phyloP scores from a whole-genome alignment of 2,797 vertebrate genomes.

The Rachycentron canadum region DNA sequence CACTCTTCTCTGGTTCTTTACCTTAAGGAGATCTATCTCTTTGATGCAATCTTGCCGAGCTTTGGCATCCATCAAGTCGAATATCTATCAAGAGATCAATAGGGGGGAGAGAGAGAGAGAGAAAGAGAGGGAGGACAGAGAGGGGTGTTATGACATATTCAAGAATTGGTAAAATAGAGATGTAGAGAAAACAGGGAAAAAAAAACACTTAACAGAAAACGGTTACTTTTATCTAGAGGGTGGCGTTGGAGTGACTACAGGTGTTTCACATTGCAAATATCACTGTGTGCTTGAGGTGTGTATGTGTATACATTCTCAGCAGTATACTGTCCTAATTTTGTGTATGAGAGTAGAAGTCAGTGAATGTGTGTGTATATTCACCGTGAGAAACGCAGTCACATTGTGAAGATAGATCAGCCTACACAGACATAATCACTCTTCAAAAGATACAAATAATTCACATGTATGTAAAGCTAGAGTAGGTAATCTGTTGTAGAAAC shows the following conservation, averaged over 20 bases:
- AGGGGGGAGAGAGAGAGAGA: slow-evolving; percentile 59
- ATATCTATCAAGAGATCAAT: slow-evolving; percentile 94
- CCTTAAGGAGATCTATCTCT: slow-evolving; percentile 99
- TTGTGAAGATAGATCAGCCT: neutral
- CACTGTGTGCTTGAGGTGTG: slow-evolving; percentile 35
- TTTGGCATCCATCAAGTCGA: slow-evolving; percentile 99
- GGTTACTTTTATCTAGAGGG: slow-evolving; percentile 70
- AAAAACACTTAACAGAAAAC: slow-evolving; percentile 67
- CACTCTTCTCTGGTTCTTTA: slow-evolving; percentile 87
- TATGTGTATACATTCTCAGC: slow-evolving; percentile 25
- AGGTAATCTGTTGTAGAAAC: too few species aligned
- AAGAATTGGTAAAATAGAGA: slow-evolving; percentile 72
- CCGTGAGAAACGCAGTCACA: slow-evolving; percentile 9
- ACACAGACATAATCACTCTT: neutral
- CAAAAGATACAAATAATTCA: neutral
- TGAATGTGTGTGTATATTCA: neutral
- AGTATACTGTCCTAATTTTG: slow-evolving; percentile 5
- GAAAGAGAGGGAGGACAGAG: slow-evolving; percentile 63
- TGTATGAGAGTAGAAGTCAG: slow-evolving; percentile 1
- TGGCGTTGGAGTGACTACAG: slow-evolving; percentile 72
- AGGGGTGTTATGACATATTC: slow-evolving; percentile 75
- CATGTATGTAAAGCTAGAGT: neutral
- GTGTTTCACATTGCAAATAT: slow-evolving; percentile 63
- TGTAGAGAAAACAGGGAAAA: slow-evolving; percentile 47
- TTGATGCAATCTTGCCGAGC: slow-evolving; percentile 99